Percentiles rank a stretch among this genome's conserved stretches.
phyloP scores from a whole-genome alignment of 2,888 invertebrate genomes.

The Blomia tropicalis region DNA sequence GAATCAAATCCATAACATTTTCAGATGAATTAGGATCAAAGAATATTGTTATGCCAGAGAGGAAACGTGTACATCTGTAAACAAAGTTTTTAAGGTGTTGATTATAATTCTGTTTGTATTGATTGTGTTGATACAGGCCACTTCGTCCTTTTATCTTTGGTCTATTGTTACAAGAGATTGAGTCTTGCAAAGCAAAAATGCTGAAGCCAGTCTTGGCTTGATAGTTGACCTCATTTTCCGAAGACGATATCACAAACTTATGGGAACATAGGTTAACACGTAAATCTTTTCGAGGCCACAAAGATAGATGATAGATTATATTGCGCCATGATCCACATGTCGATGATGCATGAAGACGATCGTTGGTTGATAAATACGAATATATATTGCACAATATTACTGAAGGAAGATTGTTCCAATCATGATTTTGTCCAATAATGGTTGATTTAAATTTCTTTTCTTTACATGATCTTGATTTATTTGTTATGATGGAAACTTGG shows the following conservation, averaged over 20 bases:
- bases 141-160: not conserved
- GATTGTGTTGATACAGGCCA: not conserved
- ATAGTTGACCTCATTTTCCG: not conserved
- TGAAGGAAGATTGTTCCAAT: conserved; percentile 33
- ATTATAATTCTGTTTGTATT: not conserved
- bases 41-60: conserved; percentile 15
- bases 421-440: too few species aligned
- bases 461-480: too few species aligned
- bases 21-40: conserved; percentile 19
- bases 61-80: conserved; percentile 19
- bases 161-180: not conserved
- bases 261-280: conserved; percentile 25
- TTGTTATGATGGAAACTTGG: too few species aligned
- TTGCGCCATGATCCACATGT: conserved; percentile 45
- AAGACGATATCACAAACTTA: not conserved
- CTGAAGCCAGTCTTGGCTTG: not conserved
- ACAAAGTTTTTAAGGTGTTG: conserved; percentile 19
- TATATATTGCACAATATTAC: conserved; percentile 38
- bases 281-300: conserved; percentile 32
- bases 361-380: conserved; percentile 41
- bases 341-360: conserved; percentile 42
- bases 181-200: not conserved
- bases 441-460: too few species aligned
- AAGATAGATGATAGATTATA: conserved; percentile 35
- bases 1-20: conserved; percentile 15